Conservation (phyloP, 1,140 invertebrate genomes). For the Metaphire vulgaris region DNA sequence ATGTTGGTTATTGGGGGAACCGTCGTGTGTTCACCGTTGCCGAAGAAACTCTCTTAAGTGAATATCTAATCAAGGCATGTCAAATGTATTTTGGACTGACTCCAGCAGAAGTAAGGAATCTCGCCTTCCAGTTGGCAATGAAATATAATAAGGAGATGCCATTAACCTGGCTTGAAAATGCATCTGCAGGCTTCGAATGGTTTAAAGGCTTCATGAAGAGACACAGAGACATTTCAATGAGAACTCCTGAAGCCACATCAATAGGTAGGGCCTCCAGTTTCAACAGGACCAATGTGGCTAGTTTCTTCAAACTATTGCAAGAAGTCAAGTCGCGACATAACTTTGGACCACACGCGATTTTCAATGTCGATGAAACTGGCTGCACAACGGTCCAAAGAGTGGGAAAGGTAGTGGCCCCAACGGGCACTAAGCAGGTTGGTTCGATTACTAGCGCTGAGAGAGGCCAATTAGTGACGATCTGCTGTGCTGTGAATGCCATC, state of each 20-base stretch:
- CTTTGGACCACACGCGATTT: conserved; percentile 44
- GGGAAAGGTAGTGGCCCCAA: conserved; percentile 49
- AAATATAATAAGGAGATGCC: conserved; percentile 6
- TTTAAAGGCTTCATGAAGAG: conserved; percentile 48
- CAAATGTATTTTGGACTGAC: background rate
- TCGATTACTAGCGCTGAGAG: conserved; percentile 50
- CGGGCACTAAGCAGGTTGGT: conserved; percentile 51
- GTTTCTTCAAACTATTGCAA: conserved; percentile 34
- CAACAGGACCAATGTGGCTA: conserved; percentile 49
- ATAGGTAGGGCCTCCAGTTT: conserved; percentile 53
- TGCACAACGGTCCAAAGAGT: conserved; percentile 52
- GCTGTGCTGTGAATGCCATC: conserved; percentile 33
- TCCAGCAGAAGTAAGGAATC: background rate
- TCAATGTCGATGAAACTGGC: conserved; percentile 55
- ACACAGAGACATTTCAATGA: conserved; percentile 40
- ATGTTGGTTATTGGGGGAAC: background rate
- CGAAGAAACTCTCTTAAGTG: background rate
- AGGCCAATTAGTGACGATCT: conserved; percentile 41
- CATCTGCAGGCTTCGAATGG: conserved; percentile 52
- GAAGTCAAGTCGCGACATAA: conserved; percentile 33
- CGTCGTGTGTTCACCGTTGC: background rate
- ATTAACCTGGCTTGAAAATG: conserved; percentile 4
- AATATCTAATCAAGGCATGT: background rate
- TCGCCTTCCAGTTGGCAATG: background rate
- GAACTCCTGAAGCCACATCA: conserved; percentile 48